A percentile compares a stretch with the other conserved stretches of the same genome.
These are phyloP conservation scores for Azemiops feae DNA, from an alignment of 2,113 vertebrate species.

Conservation along the genomic window DNA sequence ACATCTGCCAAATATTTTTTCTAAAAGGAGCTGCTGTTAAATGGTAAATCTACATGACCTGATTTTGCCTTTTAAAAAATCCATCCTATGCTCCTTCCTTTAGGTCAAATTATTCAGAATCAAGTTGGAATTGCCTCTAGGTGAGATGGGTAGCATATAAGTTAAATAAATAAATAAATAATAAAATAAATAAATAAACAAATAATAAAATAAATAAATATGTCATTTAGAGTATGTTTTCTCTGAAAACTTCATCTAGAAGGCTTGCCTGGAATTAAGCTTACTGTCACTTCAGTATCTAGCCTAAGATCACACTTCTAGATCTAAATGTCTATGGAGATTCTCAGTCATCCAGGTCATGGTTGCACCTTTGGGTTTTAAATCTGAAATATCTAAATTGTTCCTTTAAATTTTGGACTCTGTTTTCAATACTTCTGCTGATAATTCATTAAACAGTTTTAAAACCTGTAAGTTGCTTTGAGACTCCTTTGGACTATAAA, in stretches of 20 bases:
- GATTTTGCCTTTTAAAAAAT: background rate
- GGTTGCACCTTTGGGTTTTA: background rate
- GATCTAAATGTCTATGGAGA: background rate
- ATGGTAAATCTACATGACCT: background rate
- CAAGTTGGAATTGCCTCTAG: background rate
- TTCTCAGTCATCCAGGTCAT: background rate
- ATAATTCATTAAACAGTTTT: background rate
- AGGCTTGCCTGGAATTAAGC: background rate
- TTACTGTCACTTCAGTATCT: background rate
- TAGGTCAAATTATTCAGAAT: background rate
- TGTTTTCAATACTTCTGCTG: background rate
- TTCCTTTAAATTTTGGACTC: background rate
- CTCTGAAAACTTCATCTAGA: background rate
- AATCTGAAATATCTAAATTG: background rate
- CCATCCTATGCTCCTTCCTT: background rate
- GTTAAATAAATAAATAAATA: no score
- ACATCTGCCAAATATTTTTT: background rate
- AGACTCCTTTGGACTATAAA: background rate
- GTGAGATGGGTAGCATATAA: background rate
- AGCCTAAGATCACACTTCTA: background rate
- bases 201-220: no score
- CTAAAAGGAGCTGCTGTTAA: background rate
- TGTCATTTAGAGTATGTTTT: background rate
- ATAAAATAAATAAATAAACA: no score
- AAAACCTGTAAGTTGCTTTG: background rate